Evolutionary conservation across 2,797 vertebrate species (phyloP).

Genomic region (Chrysocyon brachyurus): DNA sequence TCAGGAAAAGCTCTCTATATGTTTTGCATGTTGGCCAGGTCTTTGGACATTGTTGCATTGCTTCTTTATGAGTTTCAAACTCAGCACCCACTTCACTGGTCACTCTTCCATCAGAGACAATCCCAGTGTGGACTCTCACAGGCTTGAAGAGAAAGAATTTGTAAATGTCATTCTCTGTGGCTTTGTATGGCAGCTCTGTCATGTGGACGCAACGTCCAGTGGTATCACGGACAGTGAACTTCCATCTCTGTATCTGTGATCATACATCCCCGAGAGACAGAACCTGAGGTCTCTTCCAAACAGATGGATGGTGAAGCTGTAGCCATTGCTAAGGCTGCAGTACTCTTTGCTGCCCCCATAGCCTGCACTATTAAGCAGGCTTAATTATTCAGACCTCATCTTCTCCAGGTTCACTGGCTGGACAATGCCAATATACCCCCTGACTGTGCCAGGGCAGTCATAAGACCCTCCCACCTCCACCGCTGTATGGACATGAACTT

Average conservation of each 20-base stretch:
- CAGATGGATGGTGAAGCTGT: conserved; percentile 84
- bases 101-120: conserved; percentile 96
- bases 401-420: conserved; percentile 96
- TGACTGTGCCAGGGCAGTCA: conserved; percentile 94
- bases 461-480: conserved; percentile 92
- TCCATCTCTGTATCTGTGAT: conserved; percentile 94
- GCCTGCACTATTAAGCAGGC: conserved; percentile 92
- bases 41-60: conserved; percentile 99
- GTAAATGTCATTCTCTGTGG: conserved; percentile 97
- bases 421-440: conserved; percentile 95
- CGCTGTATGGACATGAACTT: conserved; percentile 97
- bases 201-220: conserved; percentile 99
- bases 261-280: conserved; percentile 92
- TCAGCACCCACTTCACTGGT: conserved; percentile 98
- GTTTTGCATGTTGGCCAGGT: conserved; percentile 97
- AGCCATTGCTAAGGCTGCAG: conserved; percentile 90
- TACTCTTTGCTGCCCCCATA: conserved; percentile 91
- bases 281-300: conserved; percentile 86
- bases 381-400: conserved; percentile 91
- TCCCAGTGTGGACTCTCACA: conserved; percentile 97
- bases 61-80: conserved; percentile 98
- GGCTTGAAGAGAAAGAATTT: conserved; percentile 99
- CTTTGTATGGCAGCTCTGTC: conserved; percentile 97
- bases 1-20: conserved; percentile 90
- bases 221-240: conserved; percentile 96